phyloP scores from a whole-genome alignment of 2,797 vertebrate species.

The Hyperoplus immaculatus region DNA sequence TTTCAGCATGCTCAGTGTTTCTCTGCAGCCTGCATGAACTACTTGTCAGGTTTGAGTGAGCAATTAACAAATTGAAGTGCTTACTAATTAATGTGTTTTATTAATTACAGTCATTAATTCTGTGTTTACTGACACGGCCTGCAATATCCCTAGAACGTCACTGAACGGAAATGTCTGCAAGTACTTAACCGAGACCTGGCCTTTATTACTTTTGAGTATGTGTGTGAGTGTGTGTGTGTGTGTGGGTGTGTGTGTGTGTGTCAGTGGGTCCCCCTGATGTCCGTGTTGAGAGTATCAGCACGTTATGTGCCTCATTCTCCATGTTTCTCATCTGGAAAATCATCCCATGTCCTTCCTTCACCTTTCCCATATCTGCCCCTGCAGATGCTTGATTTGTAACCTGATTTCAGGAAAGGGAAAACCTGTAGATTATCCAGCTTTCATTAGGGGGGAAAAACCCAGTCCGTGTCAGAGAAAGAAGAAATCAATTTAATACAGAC shows the following conservation, averaged over 20 bases:
- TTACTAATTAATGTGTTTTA: constrained; percentile 68
- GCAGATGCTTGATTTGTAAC: constrained; percentile 87
- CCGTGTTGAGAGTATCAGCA: constrained; percentile 60
- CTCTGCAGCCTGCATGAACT: constrained; percentile 20
- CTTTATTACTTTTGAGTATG: constrained; percentile 30
- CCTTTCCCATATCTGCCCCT: constrained; percentile 80
- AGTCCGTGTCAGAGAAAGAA: constrained; percentile 88
- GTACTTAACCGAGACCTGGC: constrained; percentile 49
- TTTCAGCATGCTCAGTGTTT: constrained; percentile 32
- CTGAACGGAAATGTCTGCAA: constrained; percentile 51
- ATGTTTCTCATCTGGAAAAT: constrained; percentile 82
- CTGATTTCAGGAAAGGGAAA: constrained; percentile 87
- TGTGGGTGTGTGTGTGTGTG: constrained; percentile 1
- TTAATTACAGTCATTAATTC: constrained; percentile 72
- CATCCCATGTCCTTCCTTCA: constrained; percentile 80
- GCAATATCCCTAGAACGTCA: constrained; percentile 29
- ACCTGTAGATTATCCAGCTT: constrained; percentile 90
- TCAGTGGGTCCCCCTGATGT: constrained; percentile 45
- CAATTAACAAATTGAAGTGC: constrained; percentile 62
- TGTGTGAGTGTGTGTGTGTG: constrained; percentile 17
- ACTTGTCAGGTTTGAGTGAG: constrained; percentile 61
- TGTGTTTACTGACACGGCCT: constrained; percentile 54
- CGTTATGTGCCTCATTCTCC: constrained; percentile 67
- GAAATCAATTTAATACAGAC: constrained; percentile 92
- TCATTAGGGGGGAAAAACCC: constrained; percentile 85